phyloP scores from a whole-genome alignment of 2,888 invertebrate species.

The Lamellibrachia satsuma region DNA sequence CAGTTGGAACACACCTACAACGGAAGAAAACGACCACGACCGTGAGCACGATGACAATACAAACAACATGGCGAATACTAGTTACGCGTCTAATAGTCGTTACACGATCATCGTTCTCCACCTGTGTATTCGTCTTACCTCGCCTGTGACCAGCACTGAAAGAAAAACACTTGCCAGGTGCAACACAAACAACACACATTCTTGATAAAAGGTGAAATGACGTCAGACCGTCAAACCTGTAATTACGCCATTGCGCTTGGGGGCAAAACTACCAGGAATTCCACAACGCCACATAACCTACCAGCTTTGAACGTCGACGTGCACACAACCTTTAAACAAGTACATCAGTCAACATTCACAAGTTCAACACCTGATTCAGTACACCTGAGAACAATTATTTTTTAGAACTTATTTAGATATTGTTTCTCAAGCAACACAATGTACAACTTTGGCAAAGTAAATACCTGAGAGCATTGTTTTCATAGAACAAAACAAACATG shows the following conservation, averaged over 20 bases:
- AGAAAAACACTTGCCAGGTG: background rate
- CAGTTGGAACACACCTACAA: slow-evolving; percentile 6
- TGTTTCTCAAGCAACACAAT: background rate
- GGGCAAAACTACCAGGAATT: background rate
- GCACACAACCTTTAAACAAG: background rate
- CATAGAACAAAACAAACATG: background rate
- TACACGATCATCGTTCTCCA: background rate
- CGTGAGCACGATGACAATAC: slow-evolving; percentile 5
- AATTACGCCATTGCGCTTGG: background rate
- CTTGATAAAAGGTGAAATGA: background rate
- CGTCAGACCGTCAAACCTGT: background rate
- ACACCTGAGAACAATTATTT: background rate
- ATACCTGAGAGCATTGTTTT: background rate
- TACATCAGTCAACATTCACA: background rate
- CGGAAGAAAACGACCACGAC: slow-evolving; percentile 13
- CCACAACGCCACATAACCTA: background rate
- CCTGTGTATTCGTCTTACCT: background rate
- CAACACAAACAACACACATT: background rate
- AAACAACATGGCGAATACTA: background rate
- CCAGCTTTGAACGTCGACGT: background rate
- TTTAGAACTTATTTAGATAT: background rate
- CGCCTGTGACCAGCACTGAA: background rate
- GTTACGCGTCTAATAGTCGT: background rate
- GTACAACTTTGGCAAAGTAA: background rate
- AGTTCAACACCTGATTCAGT: background rate